Conservation (phyloP, 2,113 vertebrate genomes). For the Protomyctophum bolini region DNA sequence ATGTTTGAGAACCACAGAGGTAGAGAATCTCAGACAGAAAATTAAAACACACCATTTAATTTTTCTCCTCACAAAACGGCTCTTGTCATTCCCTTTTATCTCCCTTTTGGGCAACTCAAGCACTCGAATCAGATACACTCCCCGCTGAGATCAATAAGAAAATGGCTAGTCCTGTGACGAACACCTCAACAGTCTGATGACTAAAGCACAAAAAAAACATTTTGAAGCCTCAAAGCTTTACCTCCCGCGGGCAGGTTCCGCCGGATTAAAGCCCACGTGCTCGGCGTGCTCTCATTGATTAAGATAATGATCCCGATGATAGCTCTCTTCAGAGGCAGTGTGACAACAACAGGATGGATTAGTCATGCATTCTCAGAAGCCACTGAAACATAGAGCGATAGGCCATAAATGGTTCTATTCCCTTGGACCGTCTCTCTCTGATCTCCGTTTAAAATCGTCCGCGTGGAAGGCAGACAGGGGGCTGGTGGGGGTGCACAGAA, state of each 20-base stretch:
- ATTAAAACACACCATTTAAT: neutral
- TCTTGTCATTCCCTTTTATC: neutral
- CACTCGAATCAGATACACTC: neutral
- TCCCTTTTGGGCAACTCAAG: neutral
- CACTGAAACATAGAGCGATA: constrained; percentile 7
- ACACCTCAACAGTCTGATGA: constrained; percentile 20
- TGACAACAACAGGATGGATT: constrained; percentile 12
- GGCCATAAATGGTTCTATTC: constrained; percentile 38
- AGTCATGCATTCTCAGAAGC: constrained; percentile 27
- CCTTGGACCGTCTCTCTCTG: constrained; percentile 26
- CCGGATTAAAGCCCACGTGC: constrained; percentile 16
- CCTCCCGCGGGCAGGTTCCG: constrained; percentile 6
- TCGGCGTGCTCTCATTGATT: constrained; percentile 22
- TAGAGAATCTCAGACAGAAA: neutral
- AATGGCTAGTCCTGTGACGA: constrained; percentile 22
- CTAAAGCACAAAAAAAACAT: constrained; percentile 18
- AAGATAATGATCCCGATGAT: constrained; percentile 17
- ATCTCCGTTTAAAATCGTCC: constrained; percentile 30
- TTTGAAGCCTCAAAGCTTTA: constrained; percentile 13
- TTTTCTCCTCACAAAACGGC: neutral
- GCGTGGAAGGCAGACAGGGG: constrained; percentile 5
- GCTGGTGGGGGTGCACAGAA: neutral
- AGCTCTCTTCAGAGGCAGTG: constrained; percentile 15
- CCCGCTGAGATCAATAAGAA: neutral
- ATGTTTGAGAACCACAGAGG: too few species aligned